Evolutionary conservation across 2,888 invertebrate genomes (phyloP).

Genomic region (Harpagoxenus sublaevis): DNA sequence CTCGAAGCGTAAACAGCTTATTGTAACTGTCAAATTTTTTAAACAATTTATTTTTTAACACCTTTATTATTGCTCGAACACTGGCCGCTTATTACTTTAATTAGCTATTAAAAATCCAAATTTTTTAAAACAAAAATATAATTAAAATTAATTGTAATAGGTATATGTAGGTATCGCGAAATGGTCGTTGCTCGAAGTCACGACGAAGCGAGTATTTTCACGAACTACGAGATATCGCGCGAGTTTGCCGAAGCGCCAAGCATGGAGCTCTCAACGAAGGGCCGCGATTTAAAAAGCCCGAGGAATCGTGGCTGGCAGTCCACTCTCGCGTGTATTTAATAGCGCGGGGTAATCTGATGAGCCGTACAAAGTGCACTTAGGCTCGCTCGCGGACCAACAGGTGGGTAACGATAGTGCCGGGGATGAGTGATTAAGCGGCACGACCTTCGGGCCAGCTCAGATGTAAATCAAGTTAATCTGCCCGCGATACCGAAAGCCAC

Average conservation of each 20-base stretch:
- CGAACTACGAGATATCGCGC: slow-evolving; percentile 37
- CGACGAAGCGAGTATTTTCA: slow-evolving; percentile 18
- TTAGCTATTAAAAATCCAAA: not conserved
- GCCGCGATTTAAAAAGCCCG: slow-evolving; percentile 33
- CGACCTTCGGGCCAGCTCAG: slow-evolving; percentile 66
- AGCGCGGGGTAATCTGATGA: slow-evolving; percentile 61
- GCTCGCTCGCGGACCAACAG: slow-evolving; percentile 50
- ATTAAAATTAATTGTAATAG: slow-evolving; percentile 20
- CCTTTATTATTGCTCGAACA: too few relatives aligned
- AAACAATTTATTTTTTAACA: too few relatives aligned
- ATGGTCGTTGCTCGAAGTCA: slow-evolving; percentile 11
- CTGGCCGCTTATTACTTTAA: too few relatives aligned
- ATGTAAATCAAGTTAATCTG: slow-evolving; percentile 77
- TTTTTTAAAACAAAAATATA: not conserved
- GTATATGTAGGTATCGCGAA: not conserved
- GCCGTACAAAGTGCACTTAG: slow-evolving; percentile 57
- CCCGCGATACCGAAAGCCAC: slow-evolving; percentile 70
- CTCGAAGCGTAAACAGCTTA: too few relatives aligned
- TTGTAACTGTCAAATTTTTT: too few relatives aligned
- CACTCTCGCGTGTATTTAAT: slow-evolving; percentile 59
- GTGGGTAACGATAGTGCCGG: slow-evolving; percentile 58
- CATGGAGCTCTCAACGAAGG: not conserved
- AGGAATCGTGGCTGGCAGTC: slow-evolving; percentile 39
- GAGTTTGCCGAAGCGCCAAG: slow-evolving; percentile 26
- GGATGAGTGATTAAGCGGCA: slow-evolving; percentile 69